Evolutionary conservation across 2,113 vertebrate species (phyloP).

Genomic region (Sterrhoptilus dennistouni): DNA sequence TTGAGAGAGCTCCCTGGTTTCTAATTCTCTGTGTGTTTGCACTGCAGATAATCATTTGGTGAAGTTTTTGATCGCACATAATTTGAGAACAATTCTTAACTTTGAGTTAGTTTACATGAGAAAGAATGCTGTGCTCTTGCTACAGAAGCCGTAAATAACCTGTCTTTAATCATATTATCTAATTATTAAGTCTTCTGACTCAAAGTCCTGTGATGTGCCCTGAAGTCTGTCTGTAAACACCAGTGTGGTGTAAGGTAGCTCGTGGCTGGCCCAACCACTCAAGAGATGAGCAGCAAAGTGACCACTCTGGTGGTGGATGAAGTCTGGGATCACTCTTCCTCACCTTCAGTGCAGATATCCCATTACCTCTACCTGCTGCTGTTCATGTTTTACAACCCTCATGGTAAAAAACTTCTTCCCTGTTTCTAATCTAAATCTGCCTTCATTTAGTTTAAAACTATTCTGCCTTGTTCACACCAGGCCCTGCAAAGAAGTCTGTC

Average conservation of each 20-base stretch:
- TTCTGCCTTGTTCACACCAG: not conserved
- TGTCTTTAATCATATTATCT: not conserved
- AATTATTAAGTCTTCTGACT: not conserved
- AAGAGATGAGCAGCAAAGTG: not conserved
- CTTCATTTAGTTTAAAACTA: not conserved
- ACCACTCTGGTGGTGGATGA: not conserved
- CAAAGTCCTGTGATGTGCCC: not conserved
- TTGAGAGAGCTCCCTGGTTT: not conserved
- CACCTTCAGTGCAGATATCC: not conserved
- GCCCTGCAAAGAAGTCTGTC: not conserved
- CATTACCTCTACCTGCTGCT: not conserved
- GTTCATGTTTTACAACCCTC: not conserved
- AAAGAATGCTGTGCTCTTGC: not conserved
- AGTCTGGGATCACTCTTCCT: not conserved
- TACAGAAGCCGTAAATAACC: not conserved
- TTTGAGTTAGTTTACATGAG: not conserved
- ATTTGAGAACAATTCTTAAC: not conserved
- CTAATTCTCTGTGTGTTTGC: not conserved
- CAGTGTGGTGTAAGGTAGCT: not conserved
- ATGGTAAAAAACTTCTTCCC: not conserved
- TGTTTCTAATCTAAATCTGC: not conserved
- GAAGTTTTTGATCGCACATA: not conserved
- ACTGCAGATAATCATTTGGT: not conserved
- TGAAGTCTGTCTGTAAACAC: not conserved
- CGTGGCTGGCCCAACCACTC: not conserved